Percentiles rank a stretch among this genome's conserved stretches.
phyloP scores from a whole-genome alignment of 2,888 invertebrate species.

The Dasysyrphus albostriatus region DNA sequence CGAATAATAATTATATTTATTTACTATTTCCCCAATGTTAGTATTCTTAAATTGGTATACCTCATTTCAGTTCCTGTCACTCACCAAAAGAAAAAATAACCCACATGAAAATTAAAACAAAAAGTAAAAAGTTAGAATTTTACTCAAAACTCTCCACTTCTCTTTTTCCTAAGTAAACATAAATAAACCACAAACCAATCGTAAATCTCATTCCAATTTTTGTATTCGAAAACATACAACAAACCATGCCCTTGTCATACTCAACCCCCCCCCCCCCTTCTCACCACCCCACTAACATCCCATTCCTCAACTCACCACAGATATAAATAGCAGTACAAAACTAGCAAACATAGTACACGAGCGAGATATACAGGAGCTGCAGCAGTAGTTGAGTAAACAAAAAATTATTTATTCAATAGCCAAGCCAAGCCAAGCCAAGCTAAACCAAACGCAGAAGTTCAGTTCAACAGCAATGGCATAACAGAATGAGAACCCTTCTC shows the following conservation, averaged over 20 bases:
- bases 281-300: neutral
- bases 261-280: no score
- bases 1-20: neutral
- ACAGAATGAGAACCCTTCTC: slow-evolving; percentile 64
- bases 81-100: neutral
- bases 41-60: neutral
- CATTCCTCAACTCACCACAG: slow-evolving; percentile 3
- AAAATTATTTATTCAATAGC: slow-evolving; percentile 61
- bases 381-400: slow-evolving; percentile 23
- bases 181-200: slow-evolving; percentile 55
- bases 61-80: neutral
- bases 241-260: slow-evolving; percentile 27
- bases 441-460: slow-evolving; percentile 37
- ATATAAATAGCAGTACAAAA: slow-evolving; percentile 28
- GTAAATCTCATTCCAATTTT: slow-evolving; percentile 36
- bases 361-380: neutral
- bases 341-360: neutral
- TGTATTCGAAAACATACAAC: slow-evolving; percentile 42
- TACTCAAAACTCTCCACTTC: neutral
- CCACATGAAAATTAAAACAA: neutral
- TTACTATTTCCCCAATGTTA: neutral
- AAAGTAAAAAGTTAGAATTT: neutral
- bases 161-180: neutral
- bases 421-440: slow-evolving; percentile 1
- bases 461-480: slow-evolving; percentile 20